Evolutionary conservation across 2,113 vertebrate species (phyloP).

Genomic region (Elachura formosa): DNA sequence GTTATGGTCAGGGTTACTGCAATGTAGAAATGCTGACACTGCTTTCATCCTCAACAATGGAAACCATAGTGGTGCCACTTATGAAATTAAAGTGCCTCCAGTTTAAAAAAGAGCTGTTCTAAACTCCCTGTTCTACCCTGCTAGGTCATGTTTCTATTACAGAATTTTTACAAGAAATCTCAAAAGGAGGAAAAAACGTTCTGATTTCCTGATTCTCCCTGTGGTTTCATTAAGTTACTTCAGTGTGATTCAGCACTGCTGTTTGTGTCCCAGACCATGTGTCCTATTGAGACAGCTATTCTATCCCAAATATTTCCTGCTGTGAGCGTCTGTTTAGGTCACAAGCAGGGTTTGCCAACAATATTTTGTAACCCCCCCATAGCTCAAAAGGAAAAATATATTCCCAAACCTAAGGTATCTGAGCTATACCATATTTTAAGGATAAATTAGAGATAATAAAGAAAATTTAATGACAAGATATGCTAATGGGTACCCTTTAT

Average conservation of each 20-base stretch:
- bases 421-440: background rate
- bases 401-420: background rate
- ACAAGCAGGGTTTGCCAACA: background rate
- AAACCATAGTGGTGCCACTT: background rate
- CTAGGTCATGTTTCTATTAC: background rate
- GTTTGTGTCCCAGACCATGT: background rate
- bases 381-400: background rate
- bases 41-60: background rate
- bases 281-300: background rate
- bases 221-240: background rate
- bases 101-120: background rate
- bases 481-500: background rate
- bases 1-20: background rate
- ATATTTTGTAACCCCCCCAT: background rate
- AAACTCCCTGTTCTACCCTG: background rate
- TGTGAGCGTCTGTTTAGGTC: background rate
- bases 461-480: background rate
- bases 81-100: conserved; percentile 1
- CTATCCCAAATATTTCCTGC: background rate
- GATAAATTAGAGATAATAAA: background rate
- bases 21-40: background rate
- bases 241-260: background rate
- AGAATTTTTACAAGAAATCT: background rate
- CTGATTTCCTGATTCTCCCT: background rate
- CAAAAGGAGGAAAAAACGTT: background rate